Base-by-base conservation (phyloP, 2,113 vertebrate genomes). In the Malurus elegans region DNA sequence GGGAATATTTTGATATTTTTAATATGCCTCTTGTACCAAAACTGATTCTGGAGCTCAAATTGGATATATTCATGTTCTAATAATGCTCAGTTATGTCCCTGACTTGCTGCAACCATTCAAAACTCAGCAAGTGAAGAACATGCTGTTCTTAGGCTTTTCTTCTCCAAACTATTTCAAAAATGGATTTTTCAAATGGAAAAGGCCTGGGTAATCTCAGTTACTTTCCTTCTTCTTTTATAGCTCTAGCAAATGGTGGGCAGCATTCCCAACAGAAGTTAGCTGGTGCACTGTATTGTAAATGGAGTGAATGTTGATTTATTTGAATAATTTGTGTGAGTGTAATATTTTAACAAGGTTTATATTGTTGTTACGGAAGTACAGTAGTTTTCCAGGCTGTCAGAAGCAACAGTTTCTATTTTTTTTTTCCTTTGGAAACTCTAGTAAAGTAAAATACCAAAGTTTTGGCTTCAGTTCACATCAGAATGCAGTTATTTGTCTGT, bases 101-200 rank as follows among this genome's bases (percentile, higher is more conserved):
- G 61, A 45, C 45, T 93, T 50, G 36, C 65, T 84, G 47, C 71
- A 88, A 54, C 38, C 31, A 15, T 79, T 93, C 74, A 92, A 50
- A 90, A 79, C 54, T 51, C 58, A 76, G 31, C 44, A 56, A 93
- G 34, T 42, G 58, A 80, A 82, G 88, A 92, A 97, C 95, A 84
- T 16, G 2, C 56, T 81, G 94, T 97, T 93, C 94, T 72, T 65
- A 67, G 57, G n/a, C 72, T 78, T 96, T 90, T 86, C 54, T 93
- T 86, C 75, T 88, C 51, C 24, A 9, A n/a, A 50, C 60, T 96
- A 84, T 95, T 96, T 95, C 88, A 92, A 69, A 86, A 85, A 67
- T 19, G 51, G 72, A n/a, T 80, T 95, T 96, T 94, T 92, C 61
- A 74, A 56, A 65, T 90, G 94, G 82, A 94, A 96, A 95, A 90